A percentile compares a stretch with the other conserved stretches of the same genome.
Evolutionary conservation across 2,797 vertebrate species (phyloP).

Genomic region (Myripristis murdjan): DNA sequence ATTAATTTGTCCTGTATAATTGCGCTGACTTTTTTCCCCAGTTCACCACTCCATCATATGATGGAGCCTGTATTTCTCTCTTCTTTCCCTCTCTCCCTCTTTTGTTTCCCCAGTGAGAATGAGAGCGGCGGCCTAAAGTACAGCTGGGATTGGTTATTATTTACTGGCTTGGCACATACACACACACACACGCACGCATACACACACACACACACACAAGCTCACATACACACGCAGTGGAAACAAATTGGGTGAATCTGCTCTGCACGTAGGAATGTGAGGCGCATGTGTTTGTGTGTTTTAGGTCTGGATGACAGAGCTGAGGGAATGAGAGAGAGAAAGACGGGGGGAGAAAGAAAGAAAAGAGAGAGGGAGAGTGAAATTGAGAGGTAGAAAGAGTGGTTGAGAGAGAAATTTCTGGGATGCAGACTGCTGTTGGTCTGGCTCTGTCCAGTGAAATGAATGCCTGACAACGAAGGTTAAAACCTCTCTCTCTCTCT

Average conservation of each 20-base stretch:
- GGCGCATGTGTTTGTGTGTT: slow-evolving; percentile 81
- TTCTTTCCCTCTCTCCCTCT: slow-evolving; percentile 30
- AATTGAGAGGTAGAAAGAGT: slow-evolving; percentile 14
- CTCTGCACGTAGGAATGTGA: slow-evolving; percentile 84
- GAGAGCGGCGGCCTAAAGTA: slow-evolving; percentile 66
- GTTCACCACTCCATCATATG: slow-evolving; percentile 64
- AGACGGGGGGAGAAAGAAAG: slow-evolving; percentile 39
- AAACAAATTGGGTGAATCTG: slow-evolving; percentile 88
- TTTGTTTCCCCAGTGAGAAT: slow-evolving; percentile 60
- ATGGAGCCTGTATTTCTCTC: slow-evolving; percentile 47
- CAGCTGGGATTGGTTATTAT: slow-evolving; percentile 88
- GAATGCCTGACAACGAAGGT: slow-evolving; percentile 40
- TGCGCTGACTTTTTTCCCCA: slow-evolving; percentile 52
- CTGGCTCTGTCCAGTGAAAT: slow-evolving; percentile 41
- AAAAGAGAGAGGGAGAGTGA: slow-evolving; percentile 11
- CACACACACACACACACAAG: slow-evolving; percentile 48
- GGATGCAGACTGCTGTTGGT: slow-evolving; percentile 38
- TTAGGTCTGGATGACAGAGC: slow-evolving; percentile 78
- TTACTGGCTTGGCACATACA: slow-evolving; percentile 81
- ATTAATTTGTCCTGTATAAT: slow-evolving; percentile 50
- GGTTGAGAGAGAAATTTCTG: slow-evolving; percentile 38
- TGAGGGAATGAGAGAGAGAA: slow-evolving; percentile 63
- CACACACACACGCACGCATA: slow-evolving; percentile 23
- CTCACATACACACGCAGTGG: slow-evolving; percentile 68
- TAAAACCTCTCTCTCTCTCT: slow-evolving; percentile 40